Base-by-base conservation (phyloP, 2,888 invertebrate species). In the Matsumyia berberina region DNA sequence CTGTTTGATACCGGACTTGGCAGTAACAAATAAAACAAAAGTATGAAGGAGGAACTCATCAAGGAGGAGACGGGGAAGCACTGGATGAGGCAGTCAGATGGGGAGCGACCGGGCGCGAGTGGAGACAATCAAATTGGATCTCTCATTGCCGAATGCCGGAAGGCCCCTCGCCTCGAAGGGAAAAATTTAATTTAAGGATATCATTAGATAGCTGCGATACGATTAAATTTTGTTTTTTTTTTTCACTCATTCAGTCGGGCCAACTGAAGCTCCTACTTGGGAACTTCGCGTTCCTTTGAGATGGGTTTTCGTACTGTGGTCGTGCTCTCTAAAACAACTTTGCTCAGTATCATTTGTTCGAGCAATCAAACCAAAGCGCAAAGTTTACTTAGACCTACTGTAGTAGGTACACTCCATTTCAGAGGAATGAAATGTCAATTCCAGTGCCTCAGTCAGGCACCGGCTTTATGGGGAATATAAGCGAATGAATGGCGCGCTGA, bases 131-230 rank as follows among this genome's bases (percentile, higher is more conserved):
- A 51, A 66, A 51, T 51, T 39, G 51, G 29, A 66, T 39, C 12
- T 53, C 37, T 29, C 37, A 39, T 17, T 15, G 62, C 31, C 62
- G 17, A 7, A 19, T n/a, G 11, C 49, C 24, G n/a, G 35, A 19
- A 35, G 51, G 51, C 37, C 37, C 39, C 4, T 24, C 9, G 29
- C 31, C 39, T 39, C 17, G 31, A 66, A 39, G 66, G 66, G 39
- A 39, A 37, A 53, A 51, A 66, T 66, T 53, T 53, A 29, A 66
- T 66, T 39, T 66, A 66, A 66, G 66, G 51, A 66, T 66, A 53
- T 15, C 66, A 66, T 66, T 53, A 66, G 51, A 64, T 64, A 66
- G 66, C 51, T 39, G n/a, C n/a, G 51, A 66, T 39, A 53, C 66
- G 53, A 66, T 66, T 53, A 66, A 51, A 39, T 53, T 66, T 66